Evolutionary conservation across 2,113 vertebrate genomes (phyloP).

Genomic region (Catagonus wagneri): DNA sequence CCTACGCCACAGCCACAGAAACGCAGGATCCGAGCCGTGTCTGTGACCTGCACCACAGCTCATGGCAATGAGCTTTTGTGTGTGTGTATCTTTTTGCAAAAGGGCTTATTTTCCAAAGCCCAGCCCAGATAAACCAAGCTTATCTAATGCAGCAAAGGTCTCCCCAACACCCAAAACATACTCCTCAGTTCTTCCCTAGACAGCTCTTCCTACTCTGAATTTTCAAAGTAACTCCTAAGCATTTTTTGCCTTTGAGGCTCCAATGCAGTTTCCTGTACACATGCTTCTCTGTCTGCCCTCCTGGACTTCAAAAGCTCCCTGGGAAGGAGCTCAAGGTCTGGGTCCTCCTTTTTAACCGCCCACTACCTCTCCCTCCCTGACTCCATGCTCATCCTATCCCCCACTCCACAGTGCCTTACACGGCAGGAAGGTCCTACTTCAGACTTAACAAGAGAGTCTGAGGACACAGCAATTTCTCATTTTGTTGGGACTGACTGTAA

Average conservation of each 20-base stretch:
- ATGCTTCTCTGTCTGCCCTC: background rate
- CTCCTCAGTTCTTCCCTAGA: background rate
- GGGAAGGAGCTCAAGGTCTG: background rate
- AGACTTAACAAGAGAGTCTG: background rate
- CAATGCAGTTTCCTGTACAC: background rate
- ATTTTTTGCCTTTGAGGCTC: background rate
- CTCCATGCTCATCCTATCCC: background rate
- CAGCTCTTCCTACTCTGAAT: background rate
- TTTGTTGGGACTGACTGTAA: background rate
- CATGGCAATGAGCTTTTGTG: too few species aligned
- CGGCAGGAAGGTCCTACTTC: background rate
- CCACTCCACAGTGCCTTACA: background rate
- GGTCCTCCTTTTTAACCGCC: background rate
- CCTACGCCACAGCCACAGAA: too few species aligned
- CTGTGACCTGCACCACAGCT: too few species aligned
- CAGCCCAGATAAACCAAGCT: background rate
- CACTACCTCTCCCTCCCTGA: background rate
- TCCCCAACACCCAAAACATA: background rate
- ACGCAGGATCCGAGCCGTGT: too few species aligned
- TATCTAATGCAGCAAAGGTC: background rate
- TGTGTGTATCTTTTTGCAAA: too few species aligned
- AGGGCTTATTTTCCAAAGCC: constrained; percentile 25
- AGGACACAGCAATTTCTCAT: background rate
- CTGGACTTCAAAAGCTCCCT: background rate
- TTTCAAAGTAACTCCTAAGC: constrained; percentile 3